Evolutionary conservation across 1,140 invertebrate species (phyloP).

Genomic region (Brachionus paranguensis): DNA sequence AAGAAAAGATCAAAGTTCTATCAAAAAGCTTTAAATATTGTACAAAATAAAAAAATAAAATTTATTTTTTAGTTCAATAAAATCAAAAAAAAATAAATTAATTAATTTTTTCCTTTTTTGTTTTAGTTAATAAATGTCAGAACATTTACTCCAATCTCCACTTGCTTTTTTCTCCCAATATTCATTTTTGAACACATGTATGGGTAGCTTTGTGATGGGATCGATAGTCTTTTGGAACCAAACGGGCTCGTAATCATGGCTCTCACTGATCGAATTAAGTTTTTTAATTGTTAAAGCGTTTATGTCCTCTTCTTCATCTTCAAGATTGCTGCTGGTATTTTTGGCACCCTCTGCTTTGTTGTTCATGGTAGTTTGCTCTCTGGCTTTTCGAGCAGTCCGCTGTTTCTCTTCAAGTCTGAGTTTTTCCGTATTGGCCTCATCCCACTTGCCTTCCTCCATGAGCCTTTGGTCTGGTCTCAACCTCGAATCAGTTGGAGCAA

Average conservation of each 20-base stretch:
- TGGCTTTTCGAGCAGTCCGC: constrained; percentile 55
- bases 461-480: constrained; percentile 86
- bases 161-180: constrained; percentile 89
- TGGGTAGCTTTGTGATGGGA: constrained; percentile 69
- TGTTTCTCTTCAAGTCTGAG: constrained; percentile 87
- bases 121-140: constrained; percentile 68
- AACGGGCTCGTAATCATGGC: constrained; percentile 64
- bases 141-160: constrained; percentile 82
- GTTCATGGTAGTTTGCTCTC: constrained; percentile 70
- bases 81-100: not conserved
- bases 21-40: not conserved
- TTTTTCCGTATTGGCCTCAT: constrained; percentile 89
- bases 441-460: constrained; percentile 93
- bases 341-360: constrained; percentile 27
- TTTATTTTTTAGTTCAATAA: not conserved
- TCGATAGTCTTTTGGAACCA: constrained; percentile 86
- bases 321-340: not conserved
- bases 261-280: not conserved
- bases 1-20: not conserved
- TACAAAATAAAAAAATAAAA: not conserved
- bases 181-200: constrained; percentile 75
- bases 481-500: constrained; percentile 92
- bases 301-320: constrained; percentile 8
- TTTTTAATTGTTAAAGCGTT: constrained; percentile 5
- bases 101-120: not conserved